Percentiles rank a stretch among this genome's conserved stretches.
Conservation (phyloP, 2,888 invertebrate genomes). For the Pteria penguin region DNA sequence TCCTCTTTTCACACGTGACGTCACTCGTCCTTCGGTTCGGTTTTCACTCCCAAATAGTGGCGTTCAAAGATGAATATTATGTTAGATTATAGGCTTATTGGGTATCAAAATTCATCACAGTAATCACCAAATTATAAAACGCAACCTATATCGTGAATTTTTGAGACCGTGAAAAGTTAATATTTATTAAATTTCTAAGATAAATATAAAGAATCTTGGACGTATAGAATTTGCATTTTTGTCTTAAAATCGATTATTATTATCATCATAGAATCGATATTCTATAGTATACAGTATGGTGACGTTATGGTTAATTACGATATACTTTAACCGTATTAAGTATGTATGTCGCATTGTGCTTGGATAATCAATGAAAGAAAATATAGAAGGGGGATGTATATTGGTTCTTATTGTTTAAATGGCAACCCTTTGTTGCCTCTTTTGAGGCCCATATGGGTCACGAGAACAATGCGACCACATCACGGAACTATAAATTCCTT, state of each 20-base stretch:
- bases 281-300: neutral
- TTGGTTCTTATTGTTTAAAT: neutral
- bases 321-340: too few species aligned
- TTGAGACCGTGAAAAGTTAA: too few species aligned
- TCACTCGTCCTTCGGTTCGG: conserved; percentile 79
- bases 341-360: neutral
- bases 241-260: neutral
- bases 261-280: conserved; percentile 3
- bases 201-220: neutral
- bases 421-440: neutral
- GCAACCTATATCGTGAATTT: too few species aligned
- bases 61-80: conserved; percentile 62
- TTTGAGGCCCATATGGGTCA: conserved; percentile 17
- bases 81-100: conserved; percentile 60
- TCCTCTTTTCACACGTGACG: conserved; percentile 80
- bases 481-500: conserved; percentile 45
- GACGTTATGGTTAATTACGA: too few species aligned
- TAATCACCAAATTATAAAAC: too few species aligned
- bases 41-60: conserved; percentile 71
- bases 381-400: neutral
- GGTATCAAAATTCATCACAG: conserved; percentile 59
- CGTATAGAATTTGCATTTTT: neutral
- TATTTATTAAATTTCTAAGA: neutral
- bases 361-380: neutral
- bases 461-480: conserved; percentile 5